These are phyloP conservation scores for Dasysyrphus tricinctus DNA, from an alignment of 2,888 invertebrate genomes.

Conservation along the genomic window DNA sequence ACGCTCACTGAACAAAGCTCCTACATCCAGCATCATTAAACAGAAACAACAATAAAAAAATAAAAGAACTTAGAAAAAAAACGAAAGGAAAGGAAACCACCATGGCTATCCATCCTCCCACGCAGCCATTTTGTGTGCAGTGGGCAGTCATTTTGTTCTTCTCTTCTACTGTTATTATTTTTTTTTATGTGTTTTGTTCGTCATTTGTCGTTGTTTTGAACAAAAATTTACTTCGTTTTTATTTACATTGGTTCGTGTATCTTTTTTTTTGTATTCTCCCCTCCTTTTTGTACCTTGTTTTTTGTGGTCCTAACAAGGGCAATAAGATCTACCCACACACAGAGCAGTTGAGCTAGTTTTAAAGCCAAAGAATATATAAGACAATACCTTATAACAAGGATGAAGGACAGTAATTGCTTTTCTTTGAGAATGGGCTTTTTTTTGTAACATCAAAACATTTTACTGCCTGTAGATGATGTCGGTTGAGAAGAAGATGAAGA, in stretches of 20 bases:
- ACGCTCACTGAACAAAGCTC: constrained; percentile 42
- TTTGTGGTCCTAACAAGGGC: constrained; percentile 35
- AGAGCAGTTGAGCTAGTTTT: constrained; percentile 19
- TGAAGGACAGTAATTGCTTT: constrained; percentile 66
- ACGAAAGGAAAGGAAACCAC: constrained; percentile 15
- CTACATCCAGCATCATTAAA: constrained; percentile 28
- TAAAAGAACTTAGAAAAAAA: background rate
- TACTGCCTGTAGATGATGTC: constrained; percentile 10
- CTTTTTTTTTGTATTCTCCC: background rate
- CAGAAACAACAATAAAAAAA: constrained; percentile 24
- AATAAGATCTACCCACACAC: constrained; percentile 29
- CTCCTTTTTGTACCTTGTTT: background rate
- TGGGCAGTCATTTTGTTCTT: constrained; percentile 52
- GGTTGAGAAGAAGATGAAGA: constrained; percentile 8
- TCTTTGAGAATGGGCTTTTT: constrained; percentile 32
- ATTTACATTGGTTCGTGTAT: constrained; percentile 17
- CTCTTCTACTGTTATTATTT: constrained; percentile 18
- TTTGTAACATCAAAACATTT: background rate
- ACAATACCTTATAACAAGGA: constrained; percentile 45
- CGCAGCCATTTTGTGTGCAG: constrained; percentile 51
- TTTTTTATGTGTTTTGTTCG: constrained; percentile 25
- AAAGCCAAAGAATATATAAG: constrained; percentile 17
- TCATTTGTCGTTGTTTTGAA: constrained; percentile 51
- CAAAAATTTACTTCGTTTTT: constrained; percentile 42
- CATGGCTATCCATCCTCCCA: constrained; percentile 20